Base-by-base conservation (phyloP, 37 sponge, comb jelly and placozoan species). In the Aplysina aerophoba region DNA sequence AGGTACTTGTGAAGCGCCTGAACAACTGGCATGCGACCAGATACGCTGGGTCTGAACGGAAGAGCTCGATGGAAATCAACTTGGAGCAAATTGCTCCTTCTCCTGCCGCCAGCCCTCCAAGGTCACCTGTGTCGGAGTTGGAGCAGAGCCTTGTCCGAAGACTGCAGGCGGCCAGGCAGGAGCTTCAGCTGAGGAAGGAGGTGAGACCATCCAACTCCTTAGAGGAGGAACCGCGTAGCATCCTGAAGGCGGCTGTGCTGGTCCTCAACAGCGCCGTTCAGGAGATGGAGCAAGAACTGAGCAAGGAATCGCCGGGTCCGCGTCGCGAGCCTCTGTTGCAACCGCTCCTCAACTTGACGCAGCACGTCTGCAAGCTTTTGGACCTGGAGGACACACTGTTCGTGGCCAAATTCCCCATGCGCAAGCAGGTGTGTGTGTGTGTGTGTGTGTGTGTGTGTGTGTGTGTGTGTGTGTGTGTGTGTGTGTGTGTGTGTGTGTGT, bases 331-430 rank as follows among this genome's bases (percentile, higher is more conserved):
- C 69, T 3, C 78, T 93, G 56, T 39, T 90, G 31, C 88, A 90
- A 21, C 90, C 90, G 0, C 41, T 90, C 41, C 20, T 87, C 21
- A 58, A 59, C 27, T n/a, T 90, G 54, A 34, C 86, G 4, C 80
- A 85, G 81, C 82, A 68, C 83, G 88, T 93, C 11, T 84, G 54
- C 37, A 78, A 79, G 35, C 88, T 95, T 24, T n/a, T 95, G 80
- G 95, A 95, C 66, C 24, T 95, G 41, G 93, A 89, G 21, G 95
- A 95, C 81, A 90, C 90, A n/a, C 84, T 95, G 73, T 95, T 95
- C 73, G 88, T 92, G 55, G 91, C 81, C 84, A 89, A 89, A 24
- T 95, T 82, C 68, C 95, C 95, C 44, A 95, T 95, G 95, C 84
- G 95, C 60, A 81, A 81, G n/a, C 95, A 95, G 88, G 95, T 95